Percentiles rank a stretch among this genome's conserved stretches.
Conservation (phyloP, 2,113 vertebrate species). For the Gopherus flavomarginatus region DNA sequence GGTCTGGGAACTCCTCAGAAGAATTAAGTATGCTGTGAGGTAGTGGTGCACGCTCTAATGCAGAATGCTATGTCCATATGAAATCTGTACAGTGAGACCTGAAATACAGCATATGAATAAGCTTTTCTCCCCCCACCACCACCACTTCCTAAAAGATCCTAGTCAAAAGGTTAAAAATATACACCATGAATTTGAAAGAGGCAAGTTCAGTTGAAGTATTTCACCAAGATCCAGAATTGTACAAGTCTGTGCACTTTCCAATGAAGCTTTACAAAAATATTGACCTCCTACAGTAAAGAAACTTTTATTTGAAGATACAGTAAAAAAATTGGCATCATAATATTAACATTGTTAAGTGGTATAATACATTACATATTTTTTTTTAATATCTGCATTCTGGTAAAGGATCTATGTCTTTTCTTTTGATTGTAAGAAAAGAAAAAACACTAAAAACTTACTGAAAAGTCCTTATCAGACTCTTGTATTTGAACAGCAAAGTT, state of each 20-base stretch:
- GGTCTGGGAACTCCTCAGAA: background rate
- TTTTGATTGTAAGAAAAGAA: background rate
- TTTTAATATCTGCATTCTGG: background rate
- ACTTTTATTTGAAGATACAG: background rate
- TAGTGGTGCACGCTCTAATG: background rate
- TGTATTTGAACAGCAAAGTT: constrained; percentile 87
- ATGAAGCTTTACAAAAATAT: background rate
- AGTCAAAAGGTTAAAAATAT: background rate
- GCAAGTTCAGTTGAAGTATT: background rate
- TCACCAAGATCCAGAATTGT: background rate
- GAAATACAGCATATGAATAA: background rate
- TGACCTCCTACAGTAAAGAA: background rate
- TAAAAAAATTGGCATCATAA: background rate
- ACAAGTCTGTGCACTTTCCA: background rate
- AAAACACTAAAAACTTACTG: constrained; percentile 78
- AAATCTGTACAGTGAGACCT: background rate
- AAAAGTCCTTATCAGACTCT: constrained; percentile 90
- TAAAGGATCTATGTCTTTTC: background rate
- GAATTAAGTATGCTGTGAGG: background rate
- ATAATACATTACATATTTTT: background rate
- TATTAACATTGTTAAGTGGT: background rate
- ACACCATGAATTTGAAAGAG: background rate
- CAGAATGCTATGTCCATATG: background rate
- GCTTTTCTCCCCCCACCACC: background rate
- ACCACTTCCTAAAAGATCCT: background rate